Base-by-base conservation (phyloP, 2,797 vertebrate species). In the Chelon auratus region DNA sequence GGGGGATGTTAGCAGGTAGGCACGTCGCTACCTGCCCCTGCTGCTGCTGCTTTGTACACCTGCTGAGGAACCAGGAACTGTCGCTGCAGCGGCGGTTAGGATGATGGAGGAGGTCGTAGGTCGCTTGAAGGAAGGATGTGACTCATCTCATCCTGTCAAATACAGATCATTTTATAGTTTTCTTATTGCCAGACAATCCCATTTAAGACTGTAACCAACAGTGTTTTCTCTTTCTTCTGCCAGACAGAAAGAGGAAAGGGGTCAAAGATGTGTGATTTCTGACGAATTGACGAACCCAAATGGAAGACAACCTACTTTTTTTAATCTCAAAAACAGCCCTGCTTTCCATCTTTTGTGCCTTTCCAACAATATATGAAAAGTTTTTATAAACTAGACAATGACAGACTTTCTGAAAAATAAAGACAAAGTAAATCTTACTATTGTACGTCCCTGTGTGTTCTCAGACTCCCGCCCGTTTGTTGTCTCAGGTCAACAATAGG, bases 31-130 rank as follows among this genome's bases (percentile, higher is more conserved):
- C 80, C 65, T 50, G 77, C 65, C 72, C 39, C 11, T 50, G 24
- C 24, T 26, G 24, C 24, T 26, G 24, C 59, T 72, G 68, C 86
- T 82, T 74, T 68, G 61, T 87, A 87, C 89, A 90, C 88, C 89
- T 93, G 89, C 81, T 65, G 11, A 65, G 62, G 48, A 79, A 82
- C 59, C 69, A 69, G 82, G 64, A 89, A 77, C 56, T 68, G 60
- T 56, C 45, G 3, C 55, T 42, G 39, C 59, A 20, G 20, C 2
- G 14, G 65, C 14, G 18, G 84, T 77, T 57, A 33, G 68, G 57
- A 62, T 75, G 81, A 87, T 62, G 72, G 53, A 78, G 58, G 64
- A 78, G 74, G 64, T 77, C 26, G 15, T 17, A 60, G 30, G 42
- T 73, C 59, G 15, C 51, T 26, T 12, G 51, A 63, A 22, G 15